Percentiles rank a stretch among this genome's conserved stretches.
Conservation (phyloP, 2,888 invertebrate species). For the Erpobdella octoculata region DNA sequence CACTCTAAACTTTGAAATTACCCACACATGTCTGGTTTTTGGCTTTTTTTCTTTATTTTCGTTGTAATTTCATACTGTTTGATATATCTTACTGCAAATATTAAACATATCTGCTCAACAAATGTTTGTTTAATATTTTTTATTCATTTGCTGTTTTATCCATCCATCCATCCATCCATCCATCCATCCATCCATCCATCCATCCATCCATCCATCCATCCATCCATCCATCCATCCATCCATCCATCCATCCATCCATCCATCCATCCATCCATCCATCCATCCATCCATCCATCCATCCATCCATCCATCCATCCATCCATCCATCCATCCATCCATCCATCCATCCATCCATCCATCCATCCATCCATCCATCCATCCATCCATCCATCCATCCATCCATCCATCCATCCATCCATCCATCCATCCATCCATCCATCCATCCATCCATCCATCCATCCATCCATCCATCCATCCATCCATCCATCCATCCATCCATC, state of each 20-base stretch:
- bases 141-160: too few species aligned
- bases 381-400: slow-evolving; percentile 12
- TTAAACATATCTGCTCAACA: too few species aligned
- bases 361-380: slow-evolving; percentile 17
- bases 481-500: background rate
- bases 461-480: background rate
- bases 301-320: background rate
- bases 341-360: slow-evolving; percentile 16
- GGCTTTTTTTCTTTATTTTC: too few species aligned
- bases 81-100: too few species aligned
- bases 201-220: too few species aligned
- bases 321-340: background rate
- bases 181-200: too few species aligned
- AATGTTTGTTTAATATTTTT: too few species aligned
- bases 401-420: slow-evolving; percentile 10
- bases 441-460: slow-evolving; percentile 12
- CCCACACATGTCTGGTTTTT: too few species aligned
- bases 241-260: background rate
- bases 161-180: too few species aligned
- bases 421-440: slow-evolving; percentile 13
- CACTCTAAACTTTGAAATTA: too few species aligned
- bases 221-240: background rate
- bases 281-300: background rate
- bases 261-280: background rate
- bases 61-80: too few species aligned